Base-by-base conservation (phyloP, 2,888 invertebrate genomes). In the Latrodectus hesperus region DNA sequence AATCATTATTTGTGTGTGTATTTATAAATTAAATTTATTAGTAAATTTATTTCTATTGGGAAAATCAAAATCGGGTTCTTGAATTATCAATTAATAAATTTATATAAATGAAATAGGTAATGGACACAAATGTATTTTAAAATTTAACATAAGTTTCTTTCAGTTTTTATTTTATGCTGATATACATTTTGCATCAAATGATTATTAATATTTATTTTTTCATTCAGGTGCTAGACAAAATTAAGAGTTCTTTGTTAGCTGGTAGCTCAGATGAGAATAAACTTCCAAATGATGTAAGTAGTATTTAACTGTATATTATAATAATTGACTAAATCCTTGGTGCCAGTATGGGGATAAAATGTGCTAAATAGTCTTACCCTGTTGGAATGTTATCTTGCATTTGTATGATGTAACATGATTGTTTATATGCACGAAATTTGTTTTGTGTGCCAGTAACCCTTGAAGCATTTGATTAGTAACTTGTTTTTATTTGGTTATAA, bases 281-380 rank as follows among this genome's bases (percentile, higher is more conserved):
- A 3, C 91, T 90, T 90, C 91, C 91, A 82, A 88, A 89, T 80
- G 90, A 91, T 90, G 91, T 91, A 90, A 90, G 91, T 90, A 9
- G 17, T 11, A 22, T 68, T 68, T n/a, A 68, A 17, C 22, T 68
- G 17, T 16, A 64, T 8, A 16, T 17, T 64, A 16, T 8, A 64
- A 64, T 11, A 64, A 64, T 60, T 60, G 60, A 9, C 11, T n/a
- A 67, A 67, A 67, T 17, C 17, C 22, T 67, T 22, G 6, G 8
- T 22, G 17, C 67, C 17, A 17, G n/a, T n/a, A n/a, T n/a, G n/a
- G n/a, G n/a, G n/a, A n/a, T 22, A 6, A 55, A 5, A 14, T 16
- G 11, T 55, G 11, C 16, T 55, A 0, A 14, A 38, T 17, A 70
- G 26, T 17, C 17, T 70, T 70, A n/a, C 26, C 68, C 12, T 26